phyloP scores from a whole-genome alignment of 2,888 invertebrate species.

The Acanthosepion pharaonis region DNA sequence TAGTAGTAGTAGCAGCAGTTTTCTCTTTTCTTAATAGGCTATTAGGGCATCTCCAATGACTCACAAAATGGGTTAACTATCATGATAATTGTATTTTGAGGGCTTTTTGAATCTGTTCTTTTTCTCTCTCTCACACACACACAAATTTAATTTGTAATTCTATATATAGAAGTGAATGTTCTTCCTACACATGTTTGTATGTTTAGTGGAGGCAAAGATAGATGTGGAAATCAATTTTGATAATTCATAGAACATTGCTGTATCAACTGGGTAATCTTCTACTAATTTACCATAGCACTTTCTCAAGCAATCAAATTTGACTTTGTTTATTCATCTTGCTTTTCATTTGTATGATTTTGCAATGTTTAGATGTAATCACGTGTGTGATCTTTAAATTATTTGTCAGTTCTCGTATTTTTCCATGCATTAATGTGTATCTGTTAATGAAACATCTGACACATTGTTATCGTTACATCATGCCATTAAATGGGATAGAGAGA shows the following conservation, averaged over 20 bases:
- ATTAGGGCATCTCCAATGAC: background rate
- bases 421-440: background rate
- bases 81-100: background rate
- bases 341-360: background rate
- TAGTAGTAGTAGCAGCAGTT: background rate
- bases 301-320: background rate
- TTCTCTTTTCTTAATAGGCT: background rate
- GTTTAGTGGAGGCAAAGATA: background rate
- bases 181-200: background rate
- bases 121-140: background rate
- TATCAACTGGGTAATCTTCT: background rate
- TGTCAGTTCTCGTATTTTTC: background rate
- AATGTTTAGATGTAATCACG: background rate
- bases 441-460: background rate
- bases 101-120: background rate
- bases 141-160: background rate
- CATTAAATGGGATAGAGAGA: background rate
- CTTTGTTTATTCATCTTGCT: background rate
- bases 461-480: background rate
- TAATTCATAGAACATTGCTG: background rate
- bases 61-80: conserved; percentile 20
- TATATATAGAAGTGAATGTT: too few relatives aligned
- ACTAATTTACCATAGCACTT: background rate
- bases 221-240: background rate
- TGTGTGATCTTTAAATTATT: background rate